Evolutionary conservation across 2,797 vertebrate genomes (phyloP).

Genomic region (Steatocranus sp.): DNA sequence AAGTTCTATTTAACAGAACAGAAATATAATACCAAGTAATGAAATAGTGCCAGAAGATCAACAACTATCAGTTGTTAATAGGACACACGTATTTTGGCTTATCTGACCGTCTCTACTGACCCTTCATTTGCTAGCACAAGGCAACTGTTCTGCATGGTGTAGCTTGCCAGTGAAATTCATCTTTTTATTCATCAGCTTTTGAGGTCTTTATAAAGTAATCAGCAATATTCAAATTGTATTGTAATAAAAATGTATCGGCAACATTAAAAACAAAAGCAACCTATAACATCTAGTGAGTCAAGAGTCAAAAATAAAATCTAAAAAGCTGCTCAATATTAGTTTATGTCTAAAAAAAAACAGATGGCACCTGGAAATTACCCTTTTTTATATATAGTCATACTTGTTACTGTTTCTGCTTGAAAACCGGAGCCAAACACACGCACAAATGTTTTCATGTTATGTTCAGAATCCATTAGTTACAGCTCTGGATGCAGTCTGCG

Average conservation of each 20-base stretch:
- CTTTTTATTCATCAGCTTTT: neutral
- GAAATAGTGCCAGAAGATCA: neutral
- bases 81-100: neutral
- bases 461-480: slow-evolving; percentile 40
- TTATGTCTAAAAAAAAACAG: neutral
- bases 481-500: slow-evolving; percentile 29
- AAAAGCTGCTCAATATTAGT: neutral
- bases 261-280: neutral
- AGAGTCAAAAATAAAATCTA: neutral
- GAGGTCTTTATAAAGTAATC: neutral
- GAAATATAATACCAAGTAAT: neutral
- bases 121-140: neutral
- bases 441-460: slow-evolving; percentile 21
- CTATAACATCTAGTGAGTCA: neutral
- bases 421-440: slow-evolving; percentile 7
- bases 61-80: neutral
- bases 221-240: neutral
- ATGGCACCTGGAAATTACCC: neutral
- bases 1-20: neutral
- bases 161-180: neutral
- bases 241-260: neutral
- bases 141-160: neutral
- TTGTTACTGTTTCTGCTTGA: neutral
- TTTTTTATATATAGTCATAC: neutral
- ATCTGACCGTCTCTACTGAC: neutral